A percentile compares a stretch with the other conserved stretches of the same genome.
These are phyloP conservation scores for Beris morrisii DNA, from an alignment of 2,888 invertebrate genomes.

Conservation along the genomic window DNA sequence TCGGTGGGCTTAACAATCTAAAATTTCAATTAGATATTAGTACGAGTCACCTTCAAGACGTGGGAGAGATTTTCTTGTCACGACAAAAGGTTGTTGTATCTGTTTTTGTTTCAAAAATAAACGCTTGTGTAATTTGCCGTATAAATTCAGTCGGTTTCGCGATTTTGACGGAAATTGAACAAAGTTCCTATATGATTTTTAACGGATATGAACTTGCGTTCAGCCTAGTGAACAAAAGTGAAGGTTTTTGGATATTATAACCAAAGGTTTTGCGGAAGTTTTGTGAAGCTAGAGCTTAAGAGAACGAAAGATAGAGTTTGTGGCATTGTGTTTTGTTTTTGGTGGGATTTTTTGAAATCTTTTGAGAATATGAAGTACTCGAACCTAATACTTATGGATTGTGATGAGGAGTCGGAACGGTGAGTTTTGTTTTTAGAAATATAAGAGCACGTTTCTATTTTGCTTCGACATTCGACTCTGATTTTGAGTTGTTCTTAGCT, in stretches of 20 bases:
- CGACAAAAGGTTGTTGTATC: too few species aligned
- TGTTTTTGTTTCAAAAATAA: too few species aligned
- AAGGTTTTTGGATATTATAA: slow-evolving; percentile 28
- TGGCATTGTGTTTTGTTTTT: slow-evolving; percentile 4
- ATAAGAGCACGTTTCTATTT: too few species aligned
- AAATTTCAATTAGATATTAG: slow-evolving; percentile 8
- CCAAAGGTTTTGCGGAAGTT: neutral
- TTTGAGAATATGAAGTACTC: slow-evolving; percentile 4
- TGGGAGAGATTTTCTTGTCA: too few species aligned
- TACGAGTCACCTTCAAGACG: neutral
- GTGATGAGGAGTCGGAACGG: slow-evolving; percentile 27
- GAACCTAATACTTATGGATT: slow-evolving; percentile 24
- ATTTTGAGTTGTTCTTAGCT: too few species aligned
- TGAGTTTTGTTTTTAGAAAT: slow-evolving; percentile 3
- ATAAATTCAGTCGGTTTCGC: slow-evolving; percentile 18
- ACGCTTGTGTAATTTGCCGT: slow-evolving; percentile 14
- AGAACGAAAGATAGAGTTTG: neutral
- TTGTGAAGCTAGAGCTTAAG: slow-evolving; percentile 1
- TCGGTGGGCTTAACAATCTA: neutral
- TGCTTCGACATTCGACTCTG: too few species aligned
- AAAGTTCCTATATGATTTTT: slow-evolving; percentile 23
- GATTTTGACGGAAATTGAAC: slow-evolving; percentile 17
- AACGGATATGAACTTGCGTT: slow-evolving; percentile 13
- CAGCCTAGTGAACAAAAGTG: slow-evolving; percentile 7
- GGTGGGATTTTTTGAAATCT: neutral